Percentiles rank a stretch among this genome's conserved stretches.
These are phyloP conservation scores for Crotophaga sulcirostris DNA, from an alignment of 2,113 vertebrate genomes.

Conservation along the genomic window DNA sequence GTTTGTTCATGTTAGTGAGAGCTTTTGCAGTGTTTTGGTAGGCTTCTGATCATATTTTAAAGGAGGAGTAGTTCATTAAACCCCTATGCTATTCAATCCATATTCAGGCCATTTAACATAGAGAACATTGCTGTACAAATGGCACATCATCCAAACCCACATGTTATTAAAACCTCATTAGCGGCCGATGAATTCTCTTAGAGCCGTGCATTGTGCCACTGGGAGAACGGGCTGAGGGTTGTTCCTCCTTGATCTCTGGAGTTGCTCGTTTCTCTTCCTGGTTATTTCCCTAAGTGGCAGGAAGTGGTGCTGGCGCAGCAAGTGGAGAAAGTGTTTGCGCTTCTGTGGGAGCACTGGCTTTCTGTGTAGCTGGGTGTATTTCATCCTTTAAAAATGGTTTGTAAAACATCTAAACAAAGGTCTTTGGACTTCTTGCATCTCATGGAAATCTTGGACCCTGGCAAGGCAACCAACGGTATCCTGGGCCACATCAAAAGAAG, in stretches of 20 bases:
- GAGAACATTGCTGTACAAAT: neutral
- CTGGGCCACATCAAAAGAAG: too few relatives aligned
- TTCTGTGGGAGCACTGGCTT: neutral
- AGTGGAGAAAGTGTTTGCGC: neutral
- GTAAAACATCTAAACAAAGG: neutral
- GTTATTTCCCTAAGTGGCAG: neutral
- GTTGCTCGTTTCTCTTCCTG: neutral
- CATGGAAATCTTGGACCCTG: neutral
- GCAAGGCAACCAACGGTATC: neutral
- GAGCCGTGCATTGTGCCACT: neutral
- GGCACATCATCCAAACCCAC: neutral
- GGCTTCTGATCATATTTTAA: neutral
- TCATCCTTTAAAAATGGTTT: neutral
- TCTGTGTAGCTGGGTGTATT: neutral
- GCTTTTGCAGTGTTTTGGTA: neutral
- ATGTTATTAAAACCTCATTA: neutral
- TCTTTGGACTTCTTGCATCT: neutral
- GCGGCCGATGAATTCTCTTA: rapidly evolving
- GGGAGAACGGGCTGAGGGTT: neutral
- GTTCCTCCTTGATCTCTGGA: neutral
- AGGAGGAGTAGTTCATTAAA: neutral
- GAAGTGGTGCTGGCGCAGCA: neutral
- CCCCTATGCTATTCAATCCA: neutral
- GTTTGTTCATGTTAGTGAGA: neutral
- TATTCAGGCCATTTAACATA: neutral